phyloP scores from a whole-genome alignment of 1,140 invertebrate genomes.

The Ceratosolen solmsi region DNA sequence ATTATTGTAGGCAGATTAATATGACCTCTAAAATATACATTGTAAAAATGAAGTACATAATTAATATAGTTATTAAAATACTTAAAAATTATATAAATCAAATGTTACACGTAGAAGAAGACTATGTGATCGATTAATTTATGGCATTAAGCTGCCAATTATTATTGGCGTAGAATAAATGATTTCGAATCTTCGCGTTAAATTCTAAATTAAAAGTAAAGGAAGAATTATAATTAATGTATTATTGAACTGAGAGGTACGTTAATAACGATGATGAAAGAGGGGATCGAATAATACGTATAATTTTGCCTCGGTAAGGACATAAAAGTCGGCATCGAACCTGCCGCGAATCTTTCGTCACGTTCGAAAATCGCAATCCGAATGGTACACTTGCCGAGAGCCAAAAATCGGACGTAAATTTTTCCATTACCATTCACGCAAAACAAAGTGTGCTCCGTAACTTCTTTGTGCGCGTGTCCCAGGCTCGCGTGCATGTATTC shows the following conservation, averaged over 20 bases:
- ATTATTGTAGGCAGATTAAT: no score
- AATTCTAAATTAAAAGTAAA: neutral
- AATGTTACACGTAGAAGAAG: neutral
- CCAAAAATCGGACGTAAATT: neutral
- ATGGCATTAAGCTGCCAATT: neutral
- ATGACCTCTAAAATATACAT: no score
- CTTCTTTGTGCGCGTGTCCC: slow-evolving; percentile 60
- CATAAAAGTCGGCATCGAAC: neutral
- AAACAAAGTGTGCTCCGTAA: neutral
- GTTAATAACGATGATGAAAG: neutral
- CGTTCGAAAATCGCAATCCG: no score
- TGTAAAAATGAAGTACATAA: no score
- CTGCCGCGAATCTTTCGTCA: no score
- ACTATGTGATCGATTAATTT: neutral
- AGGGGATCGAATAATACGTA: neutral
- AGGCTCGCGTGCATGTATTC: slow-evolving; percentile 26
- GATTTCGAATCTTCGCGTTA: neutral
- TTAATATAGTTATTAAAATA: no score
- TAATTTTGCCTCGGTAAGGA: neutral
- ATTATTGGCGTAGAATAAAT: neutral
- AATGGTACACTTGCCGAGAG: no score
- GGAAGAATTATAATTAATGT: neutral
- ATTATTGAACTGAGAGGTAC: neutral
- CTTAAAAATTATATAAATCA: neutral
- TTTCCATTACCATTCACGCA: neutral